Evolutionary conservation across 2,888 invertebrate genomes (phyloP), one percentile per base, ranked within the genome.

Genomic region (Globia sparganii): DNA sequence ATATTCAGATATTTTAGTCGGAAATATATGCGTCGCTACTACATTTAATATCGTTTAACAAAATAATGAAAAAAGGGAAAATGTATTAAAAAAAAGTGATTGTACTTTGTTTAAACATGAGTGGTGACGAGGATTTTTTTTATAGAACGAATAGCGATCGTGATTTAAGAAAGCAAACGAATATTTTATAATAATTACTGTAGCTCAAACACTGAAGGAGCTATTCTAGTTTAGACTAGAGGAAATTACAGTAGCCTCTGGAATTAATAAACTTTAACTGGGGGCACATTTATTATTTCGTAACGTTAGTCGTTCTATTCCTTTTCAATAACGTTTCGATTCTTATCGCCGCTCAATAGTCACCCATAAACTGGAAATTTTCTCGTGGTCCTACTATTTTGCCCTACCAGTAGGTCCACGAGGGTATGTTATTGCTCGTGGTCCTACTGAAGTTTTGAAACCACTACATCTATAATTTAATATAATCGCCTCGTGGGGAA

Each of bases 1-100:
- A 62, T 75, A 81, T 76, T 86, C 86, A 82, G 56, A 85, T 86
- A 67, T 67, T 75, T 86, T 64, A 86, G 46, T 81, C 73, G 58
- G 53, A 81, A 81, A 56, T 68, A 58, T 74, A 59, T 61, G 76
- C 69, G 66, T 81, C 67, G 72, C 73, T 85, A 58, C 46, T 70
- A 62, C 61, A 58, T 61, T 66, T 79, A 49, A 40, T 80, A 85
- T 61, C 64, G 40, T 85, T 37, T 81, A 46, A 73, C 61, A 37
- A 34, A 59, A 34, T n/a, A 68, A 49, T 56, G 40, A 56, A 49
- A 66, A 56, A 40, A 62, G 28, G n/a, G 13, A 53, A 70, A 76
- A 67, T 70, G n/a, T 70, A 81, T 71, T 74, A 0, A 9, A 66
- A 62, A 78, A 43, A 70, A 49, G 31, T 43, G 25, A 68, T 37